phyloP scores from a whole-genome alignment of 1,140 invertebrate species.

The Drosophila takahashii region DNA sequence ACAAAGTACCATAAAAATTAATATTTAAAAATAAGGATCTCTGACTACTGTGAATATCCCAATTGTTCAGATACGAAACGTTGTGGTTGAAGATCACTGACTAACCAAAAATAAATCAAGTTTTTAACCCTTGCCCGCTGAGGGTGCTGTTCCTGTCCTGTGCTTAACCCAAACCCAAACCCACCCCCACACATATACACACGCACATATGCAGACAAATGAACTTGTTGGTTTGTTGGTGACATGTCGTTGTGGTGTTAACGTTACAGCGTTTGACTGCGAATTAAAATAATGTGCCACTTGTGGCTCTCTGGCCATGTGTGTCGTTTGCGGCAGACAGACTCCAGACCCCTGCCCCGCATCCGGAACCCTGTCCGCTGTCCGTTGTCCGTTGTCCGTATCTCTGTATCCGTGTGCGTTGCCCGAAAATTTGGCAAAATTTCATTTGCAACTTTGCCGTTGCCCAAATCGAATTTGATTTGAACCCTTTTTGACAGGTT shows the following conservation, averaged over 20 bases:
- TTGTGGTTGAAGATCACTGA: not conserved
- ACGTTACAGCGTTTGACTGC: conserved; percentile 79
- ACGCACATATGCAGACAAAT: conserved; percentile 24
- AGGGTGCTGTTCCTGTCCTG: conserved; percentile 10
- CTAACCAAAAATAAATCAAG: not conserved
- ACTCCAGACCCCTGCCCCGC: not conserved
- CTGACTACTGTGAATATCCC: too few relatives aligned
- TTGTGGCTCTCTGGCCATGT: conserved; percentile 71
- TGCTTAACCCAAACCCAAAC: conserved; percentile 9
- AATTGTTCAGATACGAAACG: too few relatives aligned
- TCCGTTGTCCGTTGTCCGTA: not conserved
- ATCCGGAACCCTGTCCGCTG: not conserved
- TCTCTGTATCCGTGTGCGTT: conserved; percentile 5
- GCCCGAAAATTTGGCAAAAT: conserved; percentile 63
- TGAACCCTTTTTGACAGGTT: conserved; percentile 67
- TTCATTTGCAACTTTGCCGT: conserved; percentile 61
- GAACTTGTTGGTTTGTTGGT: conserved; percentile 47
- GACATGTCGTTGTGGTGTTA: conserved; percentile 70
- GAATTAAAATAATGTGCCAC: conserved; percentile 84
- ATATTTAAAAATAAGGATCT: too few relatives aligned
- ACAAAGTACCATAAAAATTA: too few relatives aligned
- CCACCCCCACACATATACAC: not conserved
- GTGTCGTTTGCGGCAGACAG: conserved; percentile 15
- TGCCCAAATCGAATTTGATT: conserved; percentile 78
- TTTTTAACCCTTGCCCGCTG: not conserved